Conservation (phyloP, 2,797 vertebrate genomes). For the Karalla daura region DNA sequence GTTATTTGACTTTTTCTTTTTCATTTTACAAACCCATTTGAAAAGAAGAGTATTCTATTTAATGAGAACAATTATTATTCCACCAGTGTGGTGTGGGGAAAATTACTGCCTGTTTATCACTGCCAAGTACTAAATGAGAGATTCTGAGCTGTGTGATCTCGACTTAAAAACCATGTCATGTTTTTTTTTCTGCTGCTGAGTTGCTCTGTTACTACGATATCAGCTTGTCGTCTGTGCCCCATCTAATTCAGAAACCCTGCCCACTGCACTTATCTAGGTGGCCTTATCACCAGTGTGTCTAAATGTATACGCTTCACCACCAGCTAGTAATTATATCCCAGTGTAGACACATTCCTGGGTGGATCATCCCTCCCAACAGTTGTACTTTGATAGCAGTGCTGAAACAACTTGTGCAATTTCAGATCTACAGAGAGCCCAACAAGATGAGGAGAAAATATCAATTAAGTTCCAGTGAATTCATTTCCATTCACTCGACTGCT, state of each 20-base stretch:
- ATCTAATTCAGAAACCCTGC: not conserved
- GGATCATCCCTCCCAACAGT: not conserved
- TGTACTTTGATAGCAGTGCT: not conserved
- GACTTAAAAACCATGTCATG: not conserved
- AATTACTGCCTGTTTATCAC: not conserved
- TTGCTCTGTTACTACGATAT: not conserved
- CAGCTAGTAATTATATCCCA: not conserved
- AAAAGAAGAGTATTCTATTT: not conserved
- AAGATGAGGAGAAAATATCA: conserved; percentile 5
- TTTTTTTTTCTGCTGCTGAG: not conserved
- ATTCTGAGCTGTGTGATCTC: not conserved
- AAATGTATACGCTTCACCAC: not conserved
- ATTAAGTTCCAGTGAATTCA: conserved; percentile 11
- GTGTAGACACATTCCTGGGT: not conserved
- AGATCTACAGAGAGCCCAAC: not conserved
- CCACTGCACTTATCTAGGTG: not conserved
- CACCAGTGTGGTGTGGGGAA: not conserved
- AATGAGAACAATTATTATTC: conserved; percentile 12
- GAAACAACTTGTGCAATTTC: not conserved
- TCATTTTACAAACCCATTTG: not conserved
- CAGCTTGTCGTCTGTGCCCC: not conserved
- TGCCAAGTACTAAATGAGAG: conserved; percentile 5
- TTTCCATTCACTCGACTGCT: conserved; percentile 15
- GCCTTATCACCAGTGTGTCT: not conserved
- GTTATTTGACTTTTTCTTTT: not conserved